Base-by-base conservation (phyloP, 2,888 invertebrate genomes). In the Xestia xanthographa region DNA sequence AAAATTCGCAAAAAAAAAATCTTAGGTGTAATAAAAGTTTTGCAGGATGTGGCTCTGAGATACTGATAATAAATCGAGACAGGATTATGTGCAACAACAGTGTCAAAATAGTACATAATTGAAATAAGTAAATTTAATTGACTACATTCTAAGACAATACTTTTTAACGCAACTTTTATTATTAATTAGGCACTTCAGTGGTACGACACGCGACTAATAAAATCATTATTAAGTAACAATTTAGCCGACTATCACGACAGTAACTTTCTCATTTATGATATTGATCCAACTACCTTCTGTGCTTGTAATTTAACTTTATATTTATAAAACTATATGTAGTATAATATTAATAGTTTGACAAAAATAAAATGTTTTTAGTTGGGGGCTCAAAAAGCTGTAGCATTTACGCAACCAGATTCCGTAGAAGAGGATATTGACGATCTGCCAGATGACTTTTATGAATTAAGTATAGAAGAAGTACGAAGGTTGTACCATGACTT, bases 371-470 rank as follows among this genome's bases (percentile, higher is more conserved):
- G 34, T 0, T 96, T 97, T 86, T 90, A 98, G 98, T 92, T 98
- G 89, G 98, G 98, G 66, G 97, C 97, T 76, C 97, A 98, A 83
- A 98, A 98, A 92, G 98, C 98, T 4, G 95, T 98, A 85, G 95
- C 98, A 38, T 99, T 98, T 92, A 97, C 97, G 80, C 97, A 97
- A 90, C 97, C 97, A 56, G 96, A 97, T 76, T 92, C 93, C 22
- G 89, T 92, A 86, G 95, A 97, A 71, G 91, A 96, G 74, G 97
- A 97, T 48, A 97, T 97, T 84, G 98, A 98, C 70, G 98, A 98
- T 75, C 94, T 98, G 56, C 98, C 98, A 0, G 99, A 99, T 93
- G 98, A 98, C 69, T 99, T 99, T 93, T 99, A 98, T 92, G 98
- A 99, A 82, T 94, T 99, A 62, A 98, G 98, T 2, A 97, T 98